These are phyloP conservation scores for Tachysurus fulvidraco DNA, from an alignment of 2,113 vertebrate species.

Conservation along the genomic window DNA sequence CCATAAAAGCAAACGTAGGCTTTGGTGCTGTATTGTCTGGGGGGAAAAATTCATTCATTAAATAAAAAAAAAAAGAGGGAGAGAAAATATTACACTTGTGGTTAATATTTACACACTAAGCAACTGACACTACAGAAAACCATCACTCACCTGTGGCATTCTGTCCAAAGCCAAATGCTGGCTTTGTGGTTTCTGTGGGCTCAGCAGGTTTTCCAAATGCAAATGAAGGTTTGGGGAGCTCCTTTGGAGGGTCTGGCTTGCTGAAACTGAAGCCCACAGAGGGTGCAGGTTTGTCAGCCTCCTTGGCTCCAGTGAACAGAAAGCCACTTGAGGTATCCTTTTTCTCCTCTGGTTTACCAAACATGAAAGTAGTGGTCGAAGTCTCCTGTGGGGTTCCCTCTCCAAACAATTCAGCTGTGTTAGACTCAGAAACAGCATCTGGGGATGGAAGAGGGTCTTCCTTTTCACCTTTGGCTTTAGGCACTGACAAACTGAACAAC, in stretches of 20 bases:
- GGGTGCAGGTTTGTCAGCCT: constrained; percentile 73
- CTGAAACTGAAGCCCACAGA: constrained; percentile 80
- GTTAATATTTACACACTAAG: background rate
- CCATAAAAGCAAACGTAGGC: constrained; percentile 81
- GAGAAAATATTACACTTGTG: constrained; percentile 4
- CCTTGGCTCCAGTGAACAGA: constrained; percentile 77
- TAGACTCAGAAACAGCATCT: constrained; percentile 59
- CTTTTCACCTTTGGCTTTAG: constrained; percentile 68
- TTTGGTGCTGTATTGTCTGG: constrained; percentile 77
- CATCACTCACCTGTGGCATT: constrained; percentile 64
- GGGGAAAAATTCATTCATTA: too few relatives aligned
- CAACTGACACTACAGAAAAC: background rate
- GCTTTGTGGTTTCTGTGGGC: constrained; percentile 74
- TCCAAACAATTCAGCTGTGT: constrained; percentile 62
- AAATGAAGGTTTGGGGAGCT: constrained; percentile 74
- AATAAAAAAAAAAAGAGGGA: too few relatives aligned
- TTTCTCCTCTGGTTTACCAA: constrained; percentile 87
- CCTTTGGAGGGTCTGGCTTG: constrained; percentile 80
- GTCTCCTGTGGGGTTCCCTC: constrained; percentile 63
- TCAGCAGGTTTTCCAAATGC: constrained; percentile 77
- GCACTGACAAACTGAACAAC: constrained; percentile 70
- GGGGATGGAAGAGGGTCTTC: constrained; percentile 47
- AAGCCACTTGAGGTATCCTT: constrained; percentile 72
- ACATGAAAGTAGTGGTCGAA: constrained; percentile 69
- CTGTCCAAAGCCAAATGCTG: constrained; percentile 81